Base-by-base conservation (phyloP, 2,888 invertebrate species). In the Spialia ferax region DNA sequence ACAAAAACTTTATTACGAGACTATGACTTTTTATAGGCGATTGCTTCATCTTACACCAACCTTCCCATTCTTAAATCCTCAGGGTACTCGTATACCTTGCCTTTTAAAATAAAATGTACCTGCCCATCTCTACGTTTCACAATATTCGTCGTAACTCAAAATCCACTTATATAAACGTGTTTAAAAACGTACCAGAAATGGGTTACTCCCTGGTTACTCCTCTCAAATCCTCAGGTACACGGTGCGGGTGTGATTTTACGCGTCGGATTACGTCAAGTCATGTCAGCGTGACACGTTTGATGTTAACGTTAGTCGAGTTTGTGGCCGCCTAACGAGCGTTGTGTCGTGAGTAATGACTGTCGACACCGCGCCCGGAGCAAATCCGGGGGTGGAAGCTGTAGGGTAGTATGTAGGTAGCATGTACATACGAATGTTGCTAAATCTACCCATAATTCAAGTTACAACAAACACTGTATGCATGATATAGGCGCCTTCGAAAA, bases 271-370 rank as follows among this genome's bases (percentile, higher is more conserved):
- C 65, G 64, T 66, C 52, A 60, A 59, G 59, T 59, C 65, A 60
- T 42, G 59, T 66, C 42, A 60, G 35, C 20, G 35, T 50, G 61
- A 61, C 52, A 59, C 65, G 52, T 65, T 35, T 65, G 65, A 59
- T 56, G 59, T 65, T 38, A 65, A 59, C 65, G 65, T 65, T 65
- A 65, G 65, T 65, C 59, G 59, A 65, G 65, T 59, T 57, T 65
- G 65, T 48, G 57, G 65, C 50, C 52, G 52, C 52, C 20, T 65
- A 65, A 65, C 65, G 65, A 65, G 59, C 65, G 65, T 65, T 59
- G 56, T 65, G 52, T 42, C 59, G 59, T 66, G 65, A 66, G 52
- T 66, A 65, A 65, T 65, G 59, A 66, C 42, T 66, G 65, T 66
- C 52, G 65, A 65, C 64, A 26, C 45, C 45, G 26, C 23, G 56